Percentiles rank a stretch among this genome's conserved stretches.
These are phyloP conservation scores for Kryphioiulus occultus DNA, from an alignment of 2,888 invertebrate species.

Conservation along the genomic window DNA sequence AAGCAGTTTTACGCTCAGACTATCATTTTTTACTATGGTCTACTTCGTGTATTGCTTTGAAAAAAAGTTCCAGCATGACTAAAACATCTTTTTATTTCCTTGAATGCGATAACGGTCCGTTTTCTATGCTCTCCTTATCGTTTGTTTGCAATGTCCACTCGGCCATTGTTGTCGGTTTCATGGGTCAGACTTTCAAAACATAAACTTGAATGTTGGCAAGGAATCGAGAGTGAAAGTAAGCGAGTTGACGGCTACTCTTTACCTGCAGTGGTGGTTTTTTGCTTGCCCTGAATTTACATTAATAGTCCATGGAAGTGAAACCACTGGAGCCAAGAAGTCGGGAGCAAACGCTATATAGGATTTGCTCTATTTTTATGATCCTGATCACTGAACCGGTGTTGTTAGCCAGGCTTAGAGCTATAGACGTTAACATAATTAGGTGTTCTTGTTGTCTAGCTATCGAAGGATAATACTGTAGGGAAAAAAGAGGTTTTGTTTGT, in stretches of 20 bases:
- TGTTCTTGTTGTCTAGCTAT: neutral
- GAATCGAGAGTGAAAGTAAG: neutral
- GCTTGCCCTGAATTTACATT: neutral
- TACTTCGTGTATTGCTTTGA: neutral
- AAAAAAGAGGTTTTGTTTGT: neutral
- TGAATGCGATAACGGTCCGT: neutral
- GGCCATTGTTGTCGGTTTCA: slow-evolving; percentile 35
- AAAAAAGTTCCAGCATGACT: neutral
- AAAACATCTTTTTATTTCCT: slow-evolving; percentile 30
- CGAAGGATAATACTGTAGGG: neutral
- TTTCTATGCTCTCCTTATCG: neutral
- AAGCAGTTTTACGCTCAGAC: neutral
- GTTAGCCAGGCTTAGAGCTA: neutral
- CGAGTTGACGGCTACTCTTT: neutral
- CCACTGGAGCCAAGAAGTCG: neutral
- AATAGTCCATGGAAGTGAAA: slow-evolving; percentile 1
- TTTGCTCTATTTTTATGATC: slow-evolving; percentile 30
- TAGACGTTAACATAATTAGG: neutral
- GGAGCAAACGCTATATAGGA: neutral
- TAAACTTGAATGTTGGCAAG: neutral
- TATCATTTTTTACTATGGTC: neutral
- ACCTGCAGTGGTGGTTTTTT: neutral
- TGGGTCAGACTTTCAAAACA: slow-evolving; percentile 22
- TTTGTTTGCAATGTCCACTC: slow-evolving; percentile 13
- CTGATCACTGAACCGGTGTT: slow-evolving; percentile 22